A percentile compares a stretch with the other conserved stretches of the same genome.
phyloP scores from a whole-genome alignment of 1,140 invertebrate species.

The Aphelinus atriplicis region DNA sequence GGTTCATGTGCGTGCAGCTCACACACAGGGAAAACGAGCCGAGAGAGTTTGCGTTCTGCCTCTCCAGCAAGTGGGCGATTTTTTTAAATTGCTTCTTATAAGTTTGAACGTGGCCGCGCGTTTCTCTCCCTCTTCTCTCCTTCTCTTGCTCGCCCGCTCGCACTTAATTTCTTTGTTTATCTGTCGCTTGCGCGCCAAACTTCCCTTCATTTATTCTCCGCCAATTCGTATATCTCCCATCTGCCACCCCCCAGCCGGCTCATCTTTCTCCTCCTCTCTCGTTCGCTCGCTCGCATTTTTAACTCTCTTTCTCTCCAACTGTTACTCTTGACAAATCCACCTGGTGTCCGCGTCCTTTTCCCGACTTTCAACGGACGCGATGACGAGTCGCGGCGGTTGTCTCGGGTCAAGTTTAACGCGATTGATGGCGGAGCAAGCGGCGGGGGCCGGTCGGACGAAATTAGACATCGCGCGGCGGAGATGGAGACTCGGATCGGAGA shows the following conservation, averaged over 20 bases:
- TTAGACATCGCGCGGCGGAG: no score
- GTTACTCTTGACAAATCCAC: no score
- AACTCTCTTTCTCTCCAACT: slow-evolving; percentile 25
- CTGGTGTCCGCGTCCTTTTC: no score
- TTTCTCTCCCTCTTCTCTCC: slow-evolving; percentile 3
- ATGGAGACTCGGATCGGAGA: no score
- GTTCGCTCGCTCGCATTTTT: slow-evolving; percentile 12
- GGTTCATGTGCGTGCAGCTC: neutral
- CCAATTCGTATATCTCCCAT: slow-evolving; percentile 5
- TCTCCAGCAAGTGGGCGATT: slow-evolving; percentile 38
- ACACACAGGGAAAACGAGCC: neutral
- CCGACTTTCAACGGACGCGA: no score
- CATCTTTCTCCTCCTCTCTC: no score
- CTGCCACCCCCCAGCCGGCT: neutral
- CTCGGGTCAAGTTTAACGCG: no score
- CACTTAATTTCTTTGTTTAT: slow-evolving; percentile 43
- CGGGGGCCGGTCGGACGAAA: no score
- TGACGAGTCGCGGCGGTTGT: no score
- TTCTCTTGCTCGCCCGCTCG: slow-evolving; percentile 18
- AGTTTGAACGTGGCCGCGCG: slow-evolving; percentile 54
- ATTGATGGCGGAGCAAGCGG: no score
- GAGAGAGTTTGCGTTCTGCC: slow-evolving; percentile 10
- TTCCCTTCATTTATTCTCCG: slow-evolving; percentile 33
- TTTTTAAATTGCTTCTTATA: slow-evolving; percentile 64
- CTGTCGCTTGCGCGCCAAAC: slow-evolving; percentile 14